These are phyloP conservation scores for Orchesella flavescens DNA, from an alignment of 2,888 invertebrate species.

Conservation along the genomic window DNA sequence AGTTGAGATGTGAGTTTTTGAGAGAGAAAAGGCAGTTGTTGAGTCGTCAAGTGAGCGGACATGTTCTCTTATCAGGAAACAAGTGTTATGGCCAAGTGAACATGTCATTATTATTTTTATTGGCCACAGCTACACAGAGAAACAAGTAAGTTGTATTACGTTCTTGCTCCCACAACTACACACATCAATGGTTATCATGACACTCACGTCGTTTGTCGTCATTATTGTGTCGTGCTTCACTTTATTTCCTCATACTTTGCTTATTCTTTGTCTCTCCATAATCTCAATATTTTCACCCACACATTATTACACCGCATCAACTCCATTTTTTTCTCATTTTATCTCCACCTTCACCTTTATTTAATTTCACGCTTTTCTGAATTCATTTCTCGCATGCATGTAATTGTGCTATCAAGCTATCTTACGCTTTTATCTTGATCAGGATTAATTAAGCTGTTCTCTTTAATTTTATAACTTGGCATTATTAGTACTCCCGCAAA, in stretches of 20 bases:
- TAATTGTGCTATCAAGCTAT: no score
- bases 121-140: slow-evolving; percentile 41
- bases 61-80: slow-evolving; percentile 64
- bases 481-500: no score
- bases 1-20: slow-evolving; percentile 18
- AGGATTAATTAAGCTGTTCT: no score
- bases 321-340: not conserved
- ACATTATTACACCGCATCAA: not conserved
- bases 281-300: not conserved
- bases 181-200: slow-evolving; percentile 20
- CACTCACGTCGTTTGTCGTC: slow-evolving; percentile 14
- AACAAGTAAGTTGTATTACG: slow-evolving; percentile 53
- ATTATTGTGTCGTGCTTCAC: slow-evolving; percentile 10
- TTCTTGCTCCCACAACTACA: slow-evolving; percentile 33
- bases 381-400: no score
- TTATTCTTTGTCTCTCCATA: not conserved
- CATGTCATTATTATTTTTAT: slow-evolving; percentile 63
- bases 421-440: no score
- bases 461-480: no score
- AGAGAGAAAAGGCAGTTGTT: slow-evolving; percentile 26
- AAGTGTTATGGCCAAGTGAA: slow-evolving; percentile 62
- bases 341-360: not conserved
- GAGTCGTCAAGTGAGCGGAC: slow-evolving; percentile 44
- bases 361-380: not conserved
- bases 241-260: not conserved